Base-by-base conservation (phyloP, 2,888 invertebrate species). In the Drosophila paracracens region DNA sequence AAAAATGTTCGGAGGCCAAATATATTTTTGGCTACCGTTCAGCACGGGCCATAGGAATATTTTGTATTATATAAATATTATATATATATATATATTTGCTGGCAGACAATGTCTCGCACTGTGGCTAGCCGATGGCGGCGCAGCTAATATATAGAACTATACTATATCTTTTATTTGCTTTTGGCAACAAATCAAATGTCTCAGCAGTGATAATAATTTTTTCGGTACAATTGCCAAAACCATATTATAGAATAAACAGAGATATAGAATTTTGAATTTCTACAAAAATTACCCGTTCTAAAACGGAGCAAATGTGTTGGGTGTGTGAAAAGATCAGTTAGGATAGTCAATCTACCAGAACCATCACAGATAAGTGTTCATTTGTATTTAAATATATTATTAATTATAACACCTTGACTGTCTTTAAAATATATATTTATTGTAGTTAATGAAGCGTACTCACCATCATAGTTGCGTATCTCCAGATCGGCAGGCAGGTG, bases 381-480 rank as follows among this genome's bases (percentile, higher is more conserved):
- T 13, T 46, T 46, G 6, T 21, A 43, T 43, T 11, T 11, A 36
- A 16, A 13, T 35, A 36, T 0, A 11, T 36, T 36, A 43, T 36
- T 18, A 18, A 46, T 46, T 25, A 21, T 43, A 43, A 21, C 2
- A 46, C 1, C 6, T 21, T 6, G 4, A 18, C 18, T 18, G 38
- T 7, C 16, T 46, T 21, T 16, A 2, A 16, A 46, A 16, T 2
- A 25, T 16, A 46, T 25, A 16, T 25, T 16, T 46, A 1, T 21
- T 25, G 7, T 46, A 46, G 46, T 16, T 16, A 8, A 25, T 46
- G 46, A 16, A n/a, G 25, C 25, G 33, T 48, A 94, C 96, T 96
- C 92, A 98, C 98, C 98, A 93, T 96, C 95, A 93, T 97, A 97
- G 92, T 98, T 98, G 93, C 96, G 95, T 92, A 96, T 96, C 92